Conservation (phyloP, 1,140 invertebrate genomes). For the Pantala flavescens region DNA sequence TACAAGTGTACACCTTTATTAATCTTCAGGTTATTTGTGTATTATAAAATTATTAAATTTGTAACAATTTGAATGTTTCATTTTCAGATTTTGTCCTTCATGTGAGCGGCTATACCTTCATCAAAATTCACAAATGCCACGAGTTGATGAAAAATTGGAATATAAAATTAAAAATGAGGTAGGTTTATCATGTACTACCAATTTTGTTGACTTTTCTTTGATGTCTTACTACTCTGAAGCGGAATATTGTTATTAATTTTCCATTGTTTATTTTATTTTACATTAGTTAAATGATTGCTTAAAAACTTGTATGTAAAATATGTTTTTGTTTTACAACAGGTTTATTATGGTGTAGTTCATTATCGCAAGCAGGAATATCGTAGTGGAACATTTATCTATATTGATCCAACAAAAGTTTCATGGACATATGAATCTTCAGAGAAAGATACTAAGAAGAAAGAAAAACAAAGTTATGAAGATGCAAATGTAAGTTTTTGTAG, state of each 20-base stretch:
- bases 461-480: neutral
- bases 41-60: too few species aligned
- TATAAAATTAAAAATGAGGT: conserved; percentile 27
- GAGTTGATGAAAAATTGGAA: conserved; percentile 29
- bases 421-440: neutral
- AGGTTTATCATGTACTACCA: conserved; percentile 25
- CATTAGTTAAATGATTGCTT: too few species aligned
- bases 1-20: too few species aligned
- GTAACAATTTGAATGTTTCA: neutral
- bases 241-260: too few species aligned
- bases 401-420: conserved; percentile 39
- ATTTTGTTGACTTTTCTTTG: neutral
- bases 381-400: conserved; percentile 60
- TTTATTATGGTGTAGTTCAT: conserved; percentile 27
- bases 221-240: neutral
- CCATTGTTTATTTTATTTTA: too few species aligned
- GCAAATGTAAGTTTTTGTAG: too few species aligned
- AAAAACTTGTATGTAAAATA: too few species aligned
- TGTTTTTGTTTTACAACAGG: conserved; percentile 13
- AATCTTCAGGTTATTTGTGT: too few species aligned
- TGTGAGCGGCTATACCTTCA: conserved; percentile 33
- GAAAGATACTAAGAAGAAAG: neutral
- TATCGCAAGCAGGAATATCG: conserved; percentile 40
- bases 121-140: conserved; percentile 28
- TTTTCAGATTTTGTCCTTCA: conserved; percentile 32